Percentiles rank a stretch among this genome's conserved stretches.
Conservation (phyloP, 2,797 vertebrate genomes). For the Corythornis leucogaster region DNA sequence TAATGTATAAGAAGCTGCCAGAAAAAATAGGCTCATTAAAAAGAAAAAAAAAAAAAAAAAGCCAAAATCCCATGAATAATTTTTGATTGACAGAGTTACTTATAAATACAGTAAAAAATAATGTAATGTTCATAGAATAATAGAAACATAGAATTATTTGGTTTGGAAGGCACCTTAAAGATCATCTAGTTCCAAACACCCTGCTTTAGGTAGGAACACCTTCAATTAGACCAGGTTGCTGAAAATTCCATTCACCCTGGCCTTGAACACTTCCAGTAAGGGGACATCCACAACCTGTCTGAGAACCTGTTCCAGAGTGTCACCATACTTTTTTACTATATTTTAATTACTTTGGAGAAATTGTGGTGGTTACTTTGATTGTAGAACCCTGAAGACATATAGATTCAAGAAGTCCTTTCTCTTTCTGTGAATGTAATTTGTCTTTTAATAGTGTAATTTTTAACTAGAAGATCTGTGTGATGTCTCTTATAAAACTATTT, state of each 20-base stretch:
- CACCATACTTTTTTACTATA: not conserved
- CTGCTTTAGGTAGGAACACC: not conserved
- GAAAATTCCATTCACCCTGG: not conserved
- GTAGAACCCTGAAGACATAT: not conserved
- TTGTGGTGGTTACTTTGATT: not conserved
- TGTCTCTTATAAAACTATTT: not conserved
- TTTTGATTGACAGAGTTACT: constrained; percentile 24
- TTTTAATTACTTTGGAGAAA: not conserved
- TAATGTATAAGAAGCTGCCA: not conserved
- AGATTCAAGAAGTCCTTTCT: not conserved
- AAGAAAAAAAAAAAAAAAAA: too few relatives aligned
- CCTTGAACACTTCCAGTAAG: not conserved
- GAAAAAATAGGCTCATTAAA: not conserved
- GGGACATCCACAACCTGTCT: not conserved
- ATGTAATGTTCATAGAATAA: not conserved
- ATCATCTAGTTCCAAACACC: not conserved
- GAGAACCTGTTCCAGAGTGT: not conserved
- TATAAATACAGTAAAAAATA: constrained; percentile 41
- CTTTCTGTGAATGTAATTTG: not conserved
- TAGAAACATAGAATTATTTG: not conserved
- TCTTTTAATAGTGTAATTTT: not conserved
- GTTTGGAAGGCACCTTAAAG: not conserved
- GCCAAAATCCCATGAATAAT: not conserved
- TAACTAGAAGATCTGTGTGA: not conserved
- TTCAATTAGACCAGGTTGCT: not conserved